Evolutionary conservation across 2,888 invertebrate species (phyloP).

Genomic region (Oeneis ivallda): DNA sequence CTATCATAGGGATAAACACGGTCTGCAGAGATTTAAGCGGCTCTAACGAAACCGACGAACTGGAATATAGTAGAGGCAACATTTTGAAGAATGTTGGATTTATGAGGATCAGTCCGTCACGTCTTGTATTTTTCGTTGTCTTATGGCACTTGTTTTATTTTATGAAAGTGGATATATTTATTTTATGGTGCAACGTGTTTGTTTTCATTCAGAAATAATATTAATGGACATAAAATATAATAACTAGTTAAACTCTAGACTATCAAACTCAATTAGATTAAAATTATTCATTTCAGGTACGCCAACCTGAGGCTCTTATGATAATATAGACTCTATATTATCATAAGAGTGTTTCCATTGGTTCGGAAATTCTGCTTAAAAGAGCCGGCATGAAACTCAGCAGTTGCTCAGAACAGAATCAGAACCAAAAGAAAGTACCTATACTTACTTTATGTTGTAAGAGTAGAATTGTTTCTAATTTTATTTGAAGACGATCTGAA

Average conservation of each 20-base stretch:
- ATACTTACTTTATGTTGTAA: slow-evolving; percentile 45
- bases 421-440: slow-evolving; percentile 21
- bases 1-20: slow-evolving; percentile 47
- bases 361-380: too few relatives aligned
- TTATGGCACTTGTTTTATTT: slow-evolving; percentile 23
- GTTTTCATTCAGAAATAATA: too few relatives aligned
- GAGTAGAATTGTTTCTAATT: slow-evolving; percentile 51
- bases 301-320: too few relatives aligned
- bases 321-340: too few relatives aligned
- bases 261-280: neutral
- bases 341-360: too few relatives aligned
- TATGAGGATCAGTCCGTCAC: slow-evolving; percentile 41
- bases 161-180: neutral
- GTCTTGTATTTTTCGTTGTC: slow-evolving; percentile 32
- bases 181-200: neutral
- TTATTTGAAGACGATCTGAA: slow-evolving; percentile 55
- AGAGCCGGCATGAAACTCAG: too few relatives aligned
- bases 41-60: slow-evolving; percentile 40
- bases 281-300: neutral
- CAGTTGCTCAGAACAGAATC: too few relatives aligned
- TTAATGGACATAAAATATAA: too few relatives aligned
- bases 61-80: slow-evolving; percentile 44
- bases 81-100: slow-evolving; percentile 41
- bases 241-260: neutral
- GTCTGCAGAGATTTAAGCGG: slow-evolving; percentile 42